These are phyloP conservation scores for Actinostola sp. DNA, from an alignment of 92 coral and sea anemone species.

Conservation along the genomic window DNA sequence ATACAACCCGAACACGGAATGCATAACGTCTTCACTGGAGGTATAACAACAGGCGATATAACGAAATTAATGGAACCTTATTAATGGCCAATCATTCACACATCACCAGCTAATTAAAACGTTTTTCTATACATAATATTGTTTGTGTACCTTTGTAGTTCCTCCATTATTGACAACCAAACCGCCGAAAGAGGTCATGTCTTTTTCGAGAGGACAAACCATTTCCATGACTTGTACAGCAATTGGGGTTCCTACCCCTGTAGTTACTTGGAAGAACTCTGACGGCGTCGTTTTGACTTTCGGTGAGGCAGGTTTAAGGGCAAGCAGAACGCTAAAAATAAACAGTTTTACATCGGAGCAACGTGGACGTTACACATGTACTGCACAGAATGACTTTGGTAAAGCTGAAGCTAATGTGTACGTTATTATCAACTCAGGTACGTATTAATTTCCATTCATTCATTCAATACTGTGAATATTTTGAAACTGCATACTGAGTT, in stretches of 20 bases:
- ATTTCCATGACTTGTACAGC: constrained; percentile 13
- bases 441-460: background rate
- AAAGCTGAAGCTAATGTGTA: constrained; percentile 10
- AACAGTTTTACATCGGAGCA: background rate
- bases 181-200: constrained; percentile 15
- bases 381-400: constrained; percentile 25
- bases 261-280: constrained; percentile 6
- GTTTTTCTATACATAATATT: background rate
- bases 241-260: constrained; percentile 16
- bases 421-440: constrained; percentile 10
- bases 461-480: too few relatives aligned
- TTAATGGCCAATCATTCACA: background rate
- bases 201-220: background rate
- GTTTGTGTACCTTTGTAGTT: constrained; percentile 2
- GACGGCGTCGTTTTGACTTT: background rate
- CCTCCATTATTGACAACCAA: constrained; percentile 16
- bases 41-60: background rate
- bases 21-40: too few relatives aligned
- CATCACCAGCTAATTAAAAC: background rate
- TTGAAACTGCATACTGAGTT: too few relatives aligned
- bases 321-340: constrained; percentile 6
- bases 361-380: constrained; percentile 31
- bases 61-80: background rate
- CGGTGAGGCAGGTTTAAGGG: background rate
- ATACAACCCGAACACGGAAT: background rate